Conservation (phyloP, 2,797 vertebrate genomes). For the Parauchenoglanis punctatus region DNA sequence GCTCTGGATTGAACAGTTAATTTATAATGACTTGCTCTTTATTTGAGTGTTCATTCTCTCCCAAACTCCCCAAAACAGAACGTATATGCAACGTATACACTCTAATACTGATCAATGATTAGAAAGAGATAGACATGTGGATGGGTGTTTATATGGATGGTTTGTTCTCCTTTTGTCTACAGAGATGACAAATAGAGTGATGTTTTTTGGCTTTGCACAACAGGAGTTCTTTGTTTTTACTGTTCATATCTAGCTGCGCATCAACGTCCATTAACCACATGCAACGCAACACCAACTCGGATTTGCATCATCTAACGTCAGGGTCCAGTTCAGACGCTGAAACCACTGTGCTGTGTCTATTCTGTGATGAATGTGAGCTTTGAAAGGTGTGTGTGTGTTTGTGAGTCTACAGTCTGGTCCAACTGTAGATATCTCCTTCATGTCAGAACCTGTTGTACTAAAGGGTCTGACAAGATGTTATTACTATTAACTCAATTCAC, state of each 20-base stretch:
- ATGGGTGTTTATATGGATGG: not conserved
- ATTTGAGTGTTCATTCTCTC: not conserved
- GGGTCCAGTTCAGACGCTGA: not conserved
- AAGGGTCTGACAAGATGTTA: not conserved
- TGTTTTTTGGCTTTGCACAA: not conserved
- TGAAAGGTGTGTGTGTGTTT: not conserved
- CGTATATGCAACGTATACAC: not conserved
- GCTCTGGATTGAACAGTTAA: not conserved
- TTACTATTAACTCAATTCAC: not conserved
- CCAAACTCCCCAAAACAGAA: not conserved
- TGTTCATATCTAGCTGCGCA: not conserved
- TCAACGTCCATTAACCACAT: constrained; percentile 7
- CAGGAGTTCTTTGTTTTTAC: not conserved
- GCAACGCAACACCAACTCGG: not conserved
- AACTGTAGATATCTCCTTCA: not conserved
- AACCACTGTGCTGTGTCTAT: not conserved
- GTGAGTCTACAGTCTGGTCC: not conserved
- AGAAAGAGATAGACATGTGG: not conserved
- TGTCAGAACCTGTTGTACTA: not conserved
- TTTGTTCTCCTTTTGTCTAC: not conserved
- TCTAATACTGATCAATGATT: not conserved
- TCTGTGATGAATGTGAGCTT: not conserved
- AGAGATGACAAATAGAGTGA: not conserved
- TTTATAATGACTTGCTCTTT: not conserved
- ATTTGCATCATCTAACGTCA: constrained; percentile 21